Evolutionary conservation across 2,888 invertebrate genomes (phyloP).

Genomic region (Ellobium chinense): DNA sequence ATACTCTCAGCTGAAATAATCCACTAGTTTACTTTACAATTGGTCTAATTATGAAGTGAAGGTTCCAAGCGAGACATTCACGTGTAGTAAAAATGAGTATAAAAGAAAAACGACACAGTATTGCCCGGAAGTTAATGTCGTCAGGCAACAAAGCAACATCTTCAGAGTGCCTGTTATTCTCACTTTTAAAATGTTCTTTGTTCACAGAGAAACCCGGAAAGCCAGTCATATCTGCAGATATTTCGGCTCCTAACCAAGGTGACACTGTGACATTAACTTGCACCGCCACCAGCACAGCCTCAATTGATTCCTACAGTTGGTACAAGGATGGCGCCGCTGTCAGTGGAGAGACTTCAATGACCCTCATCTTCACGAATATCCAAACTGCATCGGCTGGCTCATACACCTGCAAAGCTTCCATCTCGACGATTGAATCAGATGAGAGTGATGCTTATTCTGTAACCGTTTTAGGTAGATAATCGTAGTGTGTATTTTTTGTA

Average conservation of each 20-base stretch:
- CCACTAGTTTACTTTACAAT: too few species aligned
- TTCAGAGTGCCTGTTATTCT: too few species aligned
- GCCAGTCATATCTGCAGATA: not conserved
- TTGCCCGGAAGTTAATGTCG: too few species aligned
- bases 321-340: not conserved
- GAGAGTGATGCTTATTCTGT: slow-evolving; percentile 7
- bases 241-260: not conserved
- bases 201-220: not conserved
- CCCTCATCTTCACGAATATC: not conserved
- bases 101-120: too few species aligned
- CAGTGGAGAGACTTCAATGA: not conserved
- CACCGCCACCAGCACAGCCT: not conserved
- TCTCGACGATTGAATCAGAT: not conserved
- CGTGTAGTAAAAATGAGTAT: too few species aligned
- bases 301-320: slow-evolving; percentile 16
- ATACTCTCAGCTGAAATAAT: too few species aligned
- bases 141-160: too few species aligned
- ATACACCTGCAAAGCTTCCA: slow-evolving; percentile 5
- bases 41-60: too few species aligned
- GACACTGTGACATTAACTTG: not conserved
- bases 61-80: too few species aligned
- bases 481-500: not conserved
- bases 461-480: not conserved
- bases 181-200: too few species aligned
- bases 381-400: not conserved